Base-by-base conservation (phyloP, 2,888 invertebrate species). In the Neria commutata region DNA sequence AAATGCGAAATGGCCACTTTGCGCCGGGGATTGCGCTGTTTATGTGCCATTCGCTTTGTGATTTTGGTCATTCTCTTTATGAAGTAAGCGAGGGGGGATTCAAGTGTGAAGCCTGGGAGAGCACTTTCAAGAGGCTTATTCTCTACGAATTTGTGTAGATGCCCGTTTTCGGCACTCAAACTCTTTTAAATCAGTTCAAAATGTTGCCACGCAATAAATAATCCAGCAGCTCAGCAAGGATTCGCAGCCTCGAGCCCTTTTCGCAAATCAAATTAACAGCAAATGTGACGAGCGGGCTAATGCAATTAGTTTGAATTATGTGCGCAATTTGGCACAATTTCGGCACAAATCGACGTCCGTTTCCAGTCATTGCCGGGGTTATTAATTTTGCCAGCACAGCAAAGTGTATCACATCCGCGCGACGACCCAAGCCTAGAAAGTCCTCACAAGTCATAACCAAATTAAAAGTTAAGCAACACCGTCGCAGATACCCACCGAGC, bases 251-350 rank as follows among this genome's bases (percentile, higher is more conserved):
- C 37, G 11, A 29, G 29, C 37, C n/a, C n/a, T n/a, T n/a, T 37
- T 3, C 42, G 17, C 26, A 65, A 66, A 66, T 68, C 62, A 63
- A 64, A 62, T 66, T 62, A 66, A 62, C 62, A 59, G 55, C 64
- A 60, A 68, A 65, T 66, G 65, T 64, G 66, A 58, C 58, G 59
- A 58, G 56, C 34, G 40, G 52, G 17, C 40, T 37, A 55, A 56
- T 42, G 63, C 61, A 77, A 76, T 77, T 75, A 74, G 67, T 67
- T 65, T 68, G 67, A 76, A 69, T 74, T 75, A 77, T 75, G 70
- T 68, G 68, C 58, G 69, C 70, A 73, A 76, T 74, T 76, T 75
- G 66, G 54, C 64, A 67, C 67, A 69, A 69, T 72, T 66, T 67
- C 57, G 54, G 37, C 21, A 53, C 54, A 54, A 62, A 60, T 59